Base-by-base conservation (phyloP, 2,797 vertebrate species). In the Pipistrellus pygmaeus region DNA sequence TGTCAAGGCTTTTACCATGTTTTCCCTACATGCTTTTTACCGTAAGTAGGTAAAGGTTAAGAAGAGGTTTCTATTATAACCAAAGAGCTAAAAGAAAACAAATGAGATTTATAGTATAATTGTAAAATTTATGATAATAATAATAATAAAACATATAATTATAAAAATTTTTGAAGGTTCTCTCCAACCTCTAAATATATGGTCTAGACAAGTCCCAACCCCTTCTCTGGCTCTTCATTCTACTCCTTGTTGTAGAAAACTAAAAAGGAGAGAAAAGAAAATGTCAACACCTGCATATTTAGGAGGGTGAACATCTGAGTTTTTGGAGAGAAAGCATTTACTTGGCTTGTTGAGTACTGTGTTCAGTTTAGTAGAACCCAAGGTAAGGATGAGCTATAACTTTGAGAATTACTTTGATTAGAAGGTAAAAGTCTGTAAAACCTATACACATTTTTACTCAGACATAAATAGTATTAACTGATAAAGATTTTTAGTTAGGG, bases 331-430 rank as follows among this genome's bases (percentile, higher is more conserved):
- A 81, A 53, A 93, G 2, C 60, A 75, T 85, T 96, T 11, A 44
- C 27, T 91, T 92, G 44, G 9, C 27, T 64, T 91, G 11, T 46
- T 86, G 60, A 95, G 35, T 38, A 57, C 15, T 72, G 3, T 38
- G 92, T 8, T 30, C 77, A 38, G 35, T 84, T 3, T 8, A 73
- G 51, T n/a, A 51, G n/a, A 96, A 57, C 30, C 21, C 71, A 68
- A 76, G 1, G 6, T 25, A 60, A 48, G 41, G 27, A 64, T 55
- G 17, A 90, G 21, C 64, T 97, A 55, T 83, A 10, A 89, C 6
- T 91, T 93, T 75, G 18, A 35, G 23, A 68, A 55, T 90, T 78
- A 14, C 46, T 94, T 88, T 62, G n/a, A 2, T 46, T 83, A 83
- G 64, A 81, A 72, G 17, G 82, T 27, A 30, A 25, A 48, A 1